phyloP scores from a whole-genome alignment of 2,113 vertebrate genomes.

The Chamaea fasciata region DNA sequence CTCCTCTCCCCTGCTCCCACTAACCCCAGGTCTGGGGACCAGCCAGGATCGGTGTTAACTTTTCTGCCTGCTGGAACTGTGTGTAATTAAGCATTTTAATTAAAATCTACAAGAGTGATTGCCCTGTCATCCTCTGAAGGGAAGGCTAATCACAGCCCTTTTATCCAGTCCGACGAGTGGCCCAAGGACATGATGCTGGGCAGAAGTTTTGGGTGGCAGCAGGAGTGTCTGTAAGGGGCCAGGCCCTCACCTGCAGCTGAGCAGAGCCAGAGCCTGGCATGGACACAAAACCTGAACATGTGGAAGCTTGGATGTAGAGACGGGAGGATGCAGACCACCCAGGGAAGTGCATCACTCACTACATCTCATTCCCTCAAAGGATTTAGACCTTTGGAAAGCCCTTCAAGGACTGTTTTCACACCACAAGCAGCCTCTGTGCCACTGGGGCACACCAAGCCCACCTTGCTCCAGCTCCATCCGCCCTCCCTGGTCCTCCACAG shows the following conservation, averaged over 20 bases:
- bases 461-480: not conserved
- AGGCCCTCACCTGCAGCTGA: not conserved
- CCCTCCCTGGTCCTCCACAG: not conserved
- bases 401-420: not conserved
- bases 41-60: slow-evolving; percentile 4
- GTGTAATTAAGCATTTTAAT: slow-evolving; percentile 77
- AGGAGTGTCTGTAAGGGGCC: not conserved
- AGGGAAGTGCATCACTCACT: rapidly evolving
- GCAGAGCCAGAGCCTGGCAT: not conserved
- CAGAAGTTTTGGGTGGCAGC: not conserved
- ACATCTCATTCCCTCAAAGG: not conserved
- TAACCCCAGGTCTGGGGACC: not conserved
- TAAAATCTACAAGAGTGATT: slow-evolving; percentile 73
- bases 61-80: slow-evolving; percentile 52
- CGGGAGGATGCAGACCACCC: not conserved
- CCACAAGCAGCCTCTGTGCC: not conserved
- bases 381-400: not conserved
- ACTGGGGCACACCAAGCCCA: not conserved
- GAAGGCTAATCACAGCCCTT: slow-evolving; percentile 57
- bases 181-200: slow-evolving; percentile 4
- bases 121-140: slow-evolving; percentile 51
- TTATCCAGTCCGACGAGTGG: not conserved
- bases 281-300: not conserved
- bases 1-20: not conserved
- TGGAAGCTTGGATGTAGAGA: not conserved